These are phyloP conservation scores for Meles meles DNA, from an alignment of 2,113 vertebrate species.

Conservation along the genomic window DNA sequence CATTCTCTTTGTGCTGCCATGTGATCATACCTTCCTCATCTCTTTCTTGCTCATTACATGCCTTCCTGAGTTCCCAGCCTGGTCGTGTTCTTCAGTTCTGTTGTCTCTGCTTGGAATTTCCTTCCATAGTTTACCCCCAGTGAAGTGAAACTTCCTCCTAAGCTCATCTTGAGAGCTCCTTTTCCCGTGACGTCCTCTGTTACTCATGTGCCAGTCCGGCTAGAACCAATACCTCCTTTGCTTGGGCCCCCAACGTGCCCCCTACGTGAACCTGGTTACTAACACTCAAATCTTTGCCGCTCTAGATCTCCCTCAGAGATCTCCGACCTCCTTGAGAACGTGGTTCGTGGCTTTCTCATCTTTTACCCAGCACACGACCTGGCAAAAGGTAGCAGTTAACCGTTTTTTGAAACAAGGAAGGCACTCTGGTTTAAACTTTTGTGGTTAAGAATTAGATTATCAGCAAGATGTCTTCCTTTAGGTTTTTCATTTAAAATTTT, in stretches of 20 bases:
- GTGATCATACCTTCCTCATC: not conserved
- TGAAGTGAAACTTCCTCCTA: not conserved
- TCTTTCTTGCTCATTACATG: not conserved
- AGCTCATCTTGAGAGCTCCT: not conserved
- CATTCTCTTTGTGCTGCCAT: not conserved
- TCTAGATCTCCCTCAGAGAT: not conserved
- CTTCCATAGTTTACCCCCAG: not conserved
- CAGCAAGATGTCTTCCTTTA: not conserved
- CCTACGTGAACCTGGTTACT: accelerated
- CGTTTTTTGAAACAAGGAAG: not conserved
- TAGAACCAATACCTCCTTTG: not conserved
- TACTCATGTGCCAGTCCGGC: not conserved
- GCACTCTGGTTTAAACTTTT: not conserved
- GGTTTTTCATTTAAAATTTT: not conserved
- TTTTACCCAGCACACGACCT: not conserved
- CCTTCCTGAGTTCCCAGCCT: not conserved
- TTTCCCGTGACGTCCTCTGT: not conserved
- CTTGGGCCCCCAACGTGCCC: accelerated
- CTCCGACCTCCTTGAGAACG: not conserved
- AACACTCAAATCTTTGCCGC: not conserved
- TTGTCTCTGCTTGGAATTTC: not conserved
- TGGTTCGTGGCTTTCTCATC: not conserved
- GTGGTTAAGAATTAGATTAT: not conserved
- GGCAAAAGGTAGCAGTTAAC: not conserved
- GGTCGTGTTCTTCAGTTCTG: not conserved